Evolutionary conservation across 2,113 vertebrate species (phyloP).

Genomic region (Sebastes fasciatus): DNA sequence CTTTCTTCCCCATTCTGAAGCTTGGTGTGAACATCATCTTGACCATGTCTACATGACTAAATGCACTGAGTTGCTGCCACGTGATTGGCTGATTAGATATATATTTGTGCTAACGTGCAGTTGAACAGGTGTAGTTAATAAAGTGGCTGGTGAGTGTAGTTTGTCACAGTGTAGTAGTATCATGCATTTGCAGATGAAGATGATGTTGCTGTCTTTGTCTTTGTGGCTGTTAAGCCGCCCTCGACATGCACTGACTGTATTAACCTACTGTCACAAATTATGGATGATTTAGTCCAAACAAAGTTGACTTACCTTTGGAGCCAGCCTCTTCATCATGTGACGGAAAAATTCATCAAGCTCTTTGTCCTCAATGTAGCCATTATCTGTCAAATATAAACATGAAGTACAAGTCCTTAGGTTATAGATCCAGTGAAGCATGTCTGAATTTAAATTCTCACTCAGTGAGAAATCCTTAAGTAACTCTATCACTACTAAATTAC

Average conservation of each 20-base stretch:
- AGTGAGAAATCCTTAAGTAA: background rate
- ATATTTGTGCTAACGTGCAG: background rate
- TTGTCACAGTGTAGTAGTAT: background rate
- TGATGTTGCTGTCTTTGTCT: background rate
- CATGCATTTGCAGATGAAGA: background rate
- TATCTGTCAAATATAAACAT: constrained; percentile 84
- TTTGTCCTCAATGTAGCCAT: constrained; percentile 94
- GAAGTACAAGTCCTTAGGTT: fast-evolving
- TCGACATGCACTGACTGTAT: background rate
- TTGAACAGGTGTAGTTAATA: background rate
- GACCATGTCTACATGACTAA: background rate
- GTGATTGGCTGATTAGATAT: background rate
- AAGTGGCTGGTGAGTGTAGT: background rate
- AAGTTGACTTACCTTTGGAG: constrained; percentile 84
- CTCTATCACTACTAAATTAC: background rate
- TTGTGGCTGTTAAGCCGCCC: background rate
- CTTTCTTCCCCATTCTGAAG: background rate
- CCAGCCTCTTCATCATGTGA: constrained; percentile 88
- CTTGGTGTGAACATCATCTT: background rate
- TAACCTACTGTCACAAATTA: background rate
- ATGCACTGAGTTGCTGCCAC: background rate
- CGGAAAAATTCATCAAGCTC: constrained; percentile 93
- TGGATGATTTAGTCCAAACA: constrained; percentile 1
- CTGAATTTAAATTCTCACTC: background rate
- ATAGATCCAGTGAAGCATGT: background rate